Evolutionary conservation across 1,140 invertebrate species (phyloP), one percentile per base, ranked within the genome.

Genomic region (Drosophila paulistorum): DNA sequence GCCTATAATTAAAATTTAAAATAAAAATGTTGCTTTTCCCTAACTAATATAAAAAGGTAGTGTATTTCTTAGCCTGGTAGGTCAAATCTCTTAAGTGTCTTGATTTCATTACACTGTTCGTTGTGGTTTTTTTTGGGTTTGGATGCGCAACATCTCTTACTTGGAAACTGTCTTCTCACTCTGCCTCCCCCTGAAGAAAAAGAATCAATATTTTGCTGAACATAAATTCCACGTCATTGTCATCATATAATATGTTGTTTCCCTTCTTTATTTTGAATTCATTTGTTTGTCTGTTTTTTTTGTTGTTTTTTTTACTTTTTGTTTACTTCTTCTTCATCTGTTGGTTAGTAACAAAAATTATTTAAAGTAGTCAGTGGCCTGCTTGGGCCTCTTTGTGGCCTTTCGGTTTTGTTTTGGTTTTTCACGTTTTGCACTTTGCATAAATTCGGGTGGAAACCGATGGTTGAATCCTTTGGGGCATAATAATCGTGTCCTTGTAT

Each of bases 381-480:
- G 20, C 48, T 41, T 48, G 45, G 11, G 7, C 14, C 23, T 66
- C 58, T 75, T 54, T 63, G 62, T 23, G 9, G 41, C 20, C 35
- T 79, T 42, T 70, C 77, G 62, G 72, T 75, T 60, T 54, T 57
- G 45, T 58, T 23, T 23, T 14, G 41, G 30, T 48, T 79, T 48
- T 73, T 77, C 80, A 83, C 83, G 75, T 86, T 86, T 87, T 89
- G 76, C 68, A 87, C 82, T 83, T 87, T 87, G 84, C 84, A 89
- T 89, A 89, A 84, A 84, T 89, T 87, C 45, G 83, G 71, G 74
- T 63, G 41, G 68, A 75, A 39, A 61, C 33, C 39, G 37, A 61
- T 23, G 20, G 2, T 9, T 20, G 55, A 59, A 37, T 59, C 14
- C 39, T 61, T 55, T 63, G 35, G 48, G 35, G 7, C 51, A 7